These are phyloP conservation scores for Sarcoramphus papa DNA, from an alignment of 2,797 vertebrate species.

Conservation along the genomic window DNA sequence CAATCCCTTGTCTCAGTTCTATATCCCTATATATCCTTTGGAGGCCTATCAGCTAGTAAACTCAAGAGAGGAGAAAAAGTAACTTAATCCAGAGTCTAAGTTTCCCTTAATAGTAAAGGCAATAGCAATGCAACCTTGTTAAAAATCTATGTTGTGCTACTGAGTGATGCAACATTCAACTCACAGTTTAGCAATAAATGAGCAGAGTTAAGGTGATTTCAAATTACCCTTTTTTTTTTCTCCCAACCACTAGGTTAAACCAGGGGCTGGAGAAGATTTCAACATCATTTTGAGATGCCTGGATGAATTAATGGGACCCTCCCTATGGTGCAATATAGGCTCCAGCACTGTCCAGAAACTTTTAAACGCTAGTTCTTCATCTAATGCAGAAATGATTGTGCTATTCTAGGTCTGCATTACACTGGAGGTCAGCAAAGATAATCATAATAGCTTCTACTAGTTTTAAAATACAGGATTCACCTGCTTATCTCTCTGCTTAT, in stretches of 20 bases:
- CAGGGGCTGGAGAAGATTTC: background rate
- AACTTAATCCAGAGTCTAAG: background rate
- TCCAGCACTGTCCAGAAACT: background rate
- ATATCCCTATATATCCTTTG: background rate
- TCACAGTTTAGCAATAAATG: background rate
- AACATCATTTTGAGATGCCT: background rate
- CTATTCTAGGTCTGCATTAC: background rate
- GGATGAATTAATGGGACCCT: background rate
- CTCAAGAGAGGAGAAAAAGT: background rate
- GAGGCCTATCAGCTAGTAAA: background rate
- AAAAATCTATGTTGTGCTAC: background rate
- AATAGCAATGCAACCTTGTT: background rate
- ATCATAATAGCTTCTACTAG: background rate
- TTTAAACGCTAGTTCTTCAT: background rate
- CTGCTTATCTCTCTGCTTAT: background rate
- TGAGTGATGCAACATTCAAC: background rate
- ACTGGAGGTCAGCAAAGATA: background rate
- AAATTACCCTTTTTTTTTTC: accelerated
- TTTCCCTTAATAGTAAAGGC: background rate
- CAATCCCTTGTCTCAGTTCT: background rate
- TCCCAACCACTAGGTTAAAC: background rate
- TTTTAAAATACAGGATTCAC: background rate
- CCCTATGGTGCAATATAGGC: background rate
- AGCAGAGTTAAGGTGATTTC: background rate
- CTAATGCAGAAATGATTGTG: background rate